Base-by-base conservation (phyloP, 2,888 invertebrate species). In the Acrobasis suavella region DNA sequence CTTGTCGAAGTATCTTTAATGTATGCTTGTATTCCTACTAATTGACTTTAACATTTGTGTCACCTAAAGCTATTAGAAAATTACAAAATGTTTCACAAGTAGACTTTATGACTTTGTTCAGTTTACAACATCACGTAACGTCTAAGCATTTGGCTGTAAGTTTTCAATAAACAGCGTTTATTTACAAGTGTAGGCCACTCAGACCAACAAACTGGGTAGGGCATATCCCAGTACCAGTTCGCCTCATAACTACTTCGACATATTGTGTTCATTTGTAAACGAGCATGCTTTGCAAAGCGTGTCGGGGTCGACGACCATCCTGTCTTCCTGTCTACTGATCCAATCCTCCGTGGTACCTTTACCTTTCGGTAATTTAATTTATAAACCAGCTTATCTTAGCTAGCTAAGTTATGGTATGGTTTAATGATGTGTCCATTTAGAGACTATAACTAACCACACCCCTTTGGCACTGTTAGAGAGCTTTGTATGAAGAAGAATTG, bases 231-330 rank as follows among this genome's bases (percentile, higher is more conserved):
- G 17, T 51, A 50, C 39, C 39, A 50, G 39, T 17, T 37, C 16
- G 17, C 39, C 60, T 60, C 39, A 39, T 50, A 32, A 50, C 50
- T 16, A 60, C 51, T 39, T 60, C 60, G 38, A 60, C 50, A 50
- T 51, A 51, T 51, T 60, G 51, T 60, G 60, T 51, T 51, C 50
- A 60, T 60, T 50, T 60, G 38, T 16, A 54, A 42, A 56, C 56
- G 42, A 17, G 16, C 56, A 10, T 56, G 56, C 37, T 51, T 46
- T 51, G 51, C 16, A 39, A 39, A 39, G 60, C 60, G 60, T 60
- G 37, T 60, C 60, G 60, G 60, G 60, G 50, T 60, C 60, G 12
- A 17, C 60, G 60, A 39, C 60, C 60, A 51, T 59, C 49, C 59
- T 51, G 50, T 50, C 15, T 60, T 59, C 32, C 50, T 16, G 39